These are phyloP conservation scores for Limosa lapponica DNA, from an alignment of 2,797 vertebrate genomes.

Conservation along the genomic window DNA sequence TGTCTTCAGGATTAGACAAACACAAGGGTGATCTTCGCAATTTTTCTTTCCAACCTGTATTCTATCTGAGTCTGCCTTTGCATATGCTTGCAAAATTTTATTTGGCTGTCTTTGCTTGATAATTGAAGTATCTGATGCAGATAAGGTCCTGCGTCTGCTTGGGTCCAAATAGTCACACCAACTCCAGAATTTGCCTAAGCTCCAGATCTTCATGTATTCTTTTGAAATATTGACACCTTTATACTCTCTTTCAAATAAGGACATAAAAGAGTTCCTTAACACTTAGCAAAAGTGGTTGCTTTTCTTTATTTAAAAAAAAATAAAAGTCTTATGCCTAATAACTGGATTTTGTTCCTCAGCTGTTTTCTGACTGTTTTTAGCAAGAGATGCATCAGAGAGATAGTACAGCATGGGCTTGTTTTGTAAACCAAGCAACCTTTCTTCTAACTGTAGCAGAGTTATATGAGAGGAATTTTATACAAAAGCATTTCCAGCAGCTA, in stretches of 20 bases:
- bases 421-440: constrained; percentile 19
- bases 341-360: neutral
- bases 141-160: neutral
- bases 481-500: constrained; percentile 72
- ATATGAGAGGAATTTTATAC: constrained; percentile 62
- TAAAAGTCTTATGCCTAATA: neutral
- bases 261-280: neutral
- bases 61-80: neutral
- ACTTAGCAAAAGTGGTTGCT: neutral
- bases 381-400: neutral
- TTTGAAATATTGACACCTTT: neutral
- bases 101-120: neutral
- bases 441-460: constrained; percentile 45
- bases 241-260: neutral
- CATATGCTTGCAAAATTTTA: neutral
- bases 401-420: constrained; percentile 15
- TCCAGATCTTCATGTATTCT: neutral
- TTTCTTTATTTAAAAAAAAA: neutral
- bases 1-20: neutral
- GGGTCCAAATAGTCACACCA: neutral
- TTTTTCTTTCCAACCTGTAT: neutral
- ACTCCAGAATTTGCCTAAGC: neutral
- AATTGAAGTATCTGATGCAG: neutral
- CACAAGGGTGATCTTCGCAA: neutral
- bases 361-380: neutral